Base-by-base conservation (phyloP, 2,113 vertebrate genomes). In the Rhynchomys soricoides region DNA sequence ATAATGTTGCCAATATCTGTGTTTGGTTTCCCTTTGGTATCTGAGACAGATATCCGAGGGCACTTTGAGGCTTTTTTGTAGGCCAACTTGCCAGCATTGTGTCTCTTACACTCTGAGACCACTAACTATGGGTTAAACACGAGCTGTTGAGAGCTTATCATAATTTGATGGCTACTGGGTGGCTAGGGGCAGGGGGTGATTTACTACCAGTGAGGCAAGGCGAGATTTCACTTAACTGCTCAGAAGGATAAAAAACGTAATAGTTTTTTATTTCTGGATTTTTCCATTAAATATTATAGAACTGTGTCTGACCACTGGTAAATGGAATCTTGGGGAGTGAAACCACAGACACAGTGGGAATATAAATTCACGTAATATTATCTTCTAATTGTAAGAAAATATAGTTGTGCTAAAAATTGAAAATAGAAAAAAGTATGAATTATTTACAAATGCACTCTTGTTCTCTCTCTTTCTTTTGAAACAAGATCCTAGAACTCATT, bases 341-440 rank as follows among this genome's bases (percentile, higher is more conserved):
- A 87, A 68, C 29, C n/a, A 66, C 77, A 81, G 78, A 22, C 34
- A 34, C 24, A 45, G 2, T 62, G 17, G 3, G 3, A 50, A 4
- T 68, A n/a, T 17, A 34, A n/a, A 40, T 52, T n/a, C 37, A 57
- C 15, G 5, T 81, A 66, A 86, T 85, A 43, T 31, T 89, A 95
- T 81, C 71, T 37, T 81, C 37, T 55, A 50, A 81, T 89, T 40
- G 9, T 74, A 74, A 43, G 24, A 1, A 94, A 86, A 94, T 19
- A 89, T 0, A 90, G 59, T 88, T 40, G 79, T 59, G 45, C 37
- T 68, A 83, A 31, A 94, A 90, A 45, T 26, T 48, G 94, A 21
- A 24, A 96, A 95, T 59, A 78, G 66, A 74, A 37, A 70, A 66
- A 94, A 68, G 17, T 92, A 79, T 52, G 85, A 85, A 31, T 81